A percentile compares a stretch with the other conserved stretches of the same genome.
phyloP scores from a whole-genome alignment of 2,888 invertebrate species.

The Eudasyphora cyanicolor region DNA sequence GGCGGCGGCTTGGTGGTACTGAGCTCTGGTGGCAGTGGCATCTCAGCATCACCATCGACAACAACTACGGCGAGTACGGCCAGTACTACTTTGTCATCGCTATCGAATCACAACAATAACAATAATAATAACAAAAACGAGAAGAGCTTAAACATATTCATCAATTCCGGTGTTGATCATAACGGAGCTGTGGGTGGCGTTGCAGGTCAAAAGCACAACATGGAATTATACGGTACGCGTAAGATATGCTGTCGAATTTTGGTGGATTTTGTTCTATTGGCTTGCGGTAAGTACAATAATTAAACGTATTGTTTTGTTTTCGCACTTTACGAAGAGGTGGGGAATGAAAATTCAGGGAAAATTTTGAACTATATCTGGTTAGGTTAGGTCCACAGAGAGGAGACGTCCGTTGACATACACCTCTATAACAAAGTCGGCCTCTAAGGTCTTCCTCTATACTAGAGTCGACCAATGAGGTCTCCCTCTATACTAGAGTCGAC shows the following conservation, averaged over 20 bases:
- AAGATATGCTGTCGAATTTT: constrained; percentile 71
- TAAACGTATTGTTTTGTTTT: too few species aligned
- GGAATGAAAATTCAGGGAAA: too few species aligned
- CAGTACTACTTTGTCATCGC: constrained; percentile 61
- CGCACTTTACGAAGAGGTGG: too few species aligned
- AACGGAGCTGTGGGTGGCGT: not conserved
- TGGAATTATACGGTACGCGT: constrained; percentile 68
- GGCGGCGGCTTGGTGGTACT: not conserved
- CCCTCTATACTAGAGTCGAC: too few species aligned
- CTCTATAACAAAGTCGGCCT: too few species aligned
- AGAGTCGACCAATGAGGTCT: too few species aligned
- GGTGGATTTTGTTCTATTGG: constrained; percentile 70
- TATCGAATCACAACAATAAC: constrained; percentile 65
- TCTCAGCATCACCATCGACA: constrained; percentile 47
- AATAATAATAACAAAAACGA: constrained; percentile 71
- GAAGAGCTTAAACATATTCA: constrained; percentile 71
- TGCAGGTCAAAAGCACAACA: constrained; percentile 57
- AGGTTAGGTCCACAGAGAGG: too few species aligned
- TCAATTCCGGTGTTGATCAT: constrained; percentile 48
- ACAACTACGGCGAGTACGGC: constrained; percentile 46
- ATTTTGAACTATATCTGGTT: too few species aligned
- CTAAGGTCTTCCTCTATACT: too few species aligned
- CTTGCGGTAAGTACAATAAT: too few species aligned
- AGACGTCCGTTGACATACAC: too few species aligned
- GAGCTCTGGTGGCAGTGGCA: constrained; percentile 53